phyloP scores from a whole-genome alignment of 2,888 invertebrate species.

The Agrilus cyanescens region DNA sequence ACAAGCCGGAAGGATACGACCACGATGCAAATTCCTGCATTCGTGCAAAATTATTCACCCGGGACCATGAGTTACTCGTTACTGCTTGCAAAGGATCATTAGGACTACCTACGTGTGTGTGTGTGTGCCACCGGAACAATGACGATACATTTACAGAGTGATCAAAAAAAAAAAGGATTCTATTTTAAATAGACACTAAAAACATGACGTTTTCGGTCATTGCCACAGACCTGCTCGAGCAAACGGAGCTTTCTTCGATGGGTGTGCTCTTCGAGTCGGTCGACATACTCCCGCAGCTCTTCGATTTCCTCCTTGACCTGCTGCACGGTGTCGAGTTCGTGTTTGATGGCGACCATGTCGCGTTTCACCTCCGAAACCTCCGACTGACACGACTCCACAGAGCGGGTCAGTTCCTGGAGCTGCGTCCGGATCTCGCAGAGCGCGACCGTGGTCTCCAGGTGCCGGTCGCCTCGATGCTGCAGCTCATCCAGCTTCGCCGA shows the following conservation, averaged over 20 bases:
- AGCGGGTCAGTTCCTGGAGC: constrained; percentile 86
- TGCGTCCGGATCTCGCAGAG: constrained; percentile 88
- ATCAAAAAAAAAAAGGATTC: no score
- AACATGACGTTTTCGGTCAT: neutral
- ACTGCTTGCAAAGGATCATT: no score
- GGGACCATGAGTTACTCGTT: no score
- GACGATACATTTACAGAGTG: no score
- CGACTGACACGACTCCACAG: constrained; percentile 89
- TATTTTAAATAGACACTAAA: neutral
- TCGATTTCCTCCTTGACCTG: constrained; percentile 93
- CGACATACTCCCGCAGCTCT: constrained; percentile 83
- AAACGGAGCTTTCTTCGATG: constrained; percentile 81
- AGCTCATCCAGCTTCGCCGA: constrained; percentile 89
- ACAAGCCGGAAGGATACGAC: no score
- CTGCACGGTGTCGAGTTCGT: constrained; percentile 86
- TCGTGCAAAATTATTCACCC: no score
- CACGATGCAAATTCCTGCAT: no score
- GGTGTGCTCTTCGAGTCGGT: constrained; percentile 82
- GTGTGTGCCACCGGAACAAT: no score
- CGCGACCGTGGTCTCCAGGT: constrained; percentile 86
- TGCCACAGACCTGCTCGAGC: constrained; percentile 69
- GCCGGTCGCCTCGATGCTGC: constrained; percentile 69
- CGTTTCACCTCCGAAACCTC: constrained; percentile 89
- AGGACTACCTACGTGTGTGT: no score
- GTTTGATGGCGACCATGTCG: constrained; percentile 91